These are phyloP conservation scores for Chymomyza caudatula DNA, from an alignment of 2,888 invertebrate genomes.

Conservation along the genomic window DNA sequence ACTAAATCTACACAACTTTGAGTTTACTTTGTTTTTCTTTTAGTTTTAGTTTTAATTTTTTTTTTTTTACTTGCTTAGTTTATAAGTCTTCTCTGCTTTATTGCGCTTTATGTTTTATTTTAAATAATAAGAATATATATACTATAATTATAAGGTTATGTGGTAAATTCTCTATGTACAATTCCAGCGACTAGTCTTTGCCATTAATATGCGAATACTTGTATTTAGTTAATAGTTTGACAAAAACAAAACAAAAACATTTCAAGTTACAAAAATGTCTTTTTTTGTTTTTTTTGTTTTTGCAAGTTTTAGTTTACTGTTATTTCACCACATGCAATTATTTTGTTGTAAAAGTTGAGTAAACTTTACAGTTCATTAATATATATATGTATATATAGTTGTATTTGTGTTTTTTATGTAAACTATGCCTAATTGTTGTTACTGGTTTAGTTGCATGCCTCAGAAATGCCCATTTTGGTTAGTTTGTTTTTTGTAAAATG, in stretches of 20 bases:
- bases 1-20: slow-evolving; percentile 63
- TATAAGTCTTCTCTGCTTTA: slow-evolving; percentile 62
- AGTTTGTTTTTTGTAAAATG: not conserved
- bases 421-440: not conserved
- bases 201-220: not conserved
- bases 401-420: not conserved
- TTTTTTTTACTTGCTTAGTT: slow-evolving; percentile 41
- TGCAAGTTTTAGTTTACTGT: not conserved
- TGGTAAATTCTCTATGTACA: not conserved
- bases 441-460: not conserved
- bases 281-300: not conserved
- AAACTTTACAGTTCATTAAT: not conserved
- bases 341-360: not conserved
- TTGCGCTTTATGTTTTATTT: not conserved
- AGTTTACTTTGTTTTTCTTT: slow-evolving; percentile 40
- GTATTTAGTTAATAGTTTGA: not conserved
- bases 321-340: not conserved
- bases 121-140: not conserved
- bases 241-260: not conserved
- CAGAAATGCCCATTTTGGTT: not conserved
- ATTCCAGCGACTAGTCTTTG: not conserved
- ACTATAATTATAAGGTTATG: not conserved
- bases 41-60: slow-evolving; percentile 4
- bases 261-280: not conserved
- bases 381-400: not conserved